A percentile compares a stretch with the other conserved stretches of the same genome.
Conservation (phyloP, 35 echinoderm and acorn worm genomes). For the Heliocidaris tuberculata region DNA sequence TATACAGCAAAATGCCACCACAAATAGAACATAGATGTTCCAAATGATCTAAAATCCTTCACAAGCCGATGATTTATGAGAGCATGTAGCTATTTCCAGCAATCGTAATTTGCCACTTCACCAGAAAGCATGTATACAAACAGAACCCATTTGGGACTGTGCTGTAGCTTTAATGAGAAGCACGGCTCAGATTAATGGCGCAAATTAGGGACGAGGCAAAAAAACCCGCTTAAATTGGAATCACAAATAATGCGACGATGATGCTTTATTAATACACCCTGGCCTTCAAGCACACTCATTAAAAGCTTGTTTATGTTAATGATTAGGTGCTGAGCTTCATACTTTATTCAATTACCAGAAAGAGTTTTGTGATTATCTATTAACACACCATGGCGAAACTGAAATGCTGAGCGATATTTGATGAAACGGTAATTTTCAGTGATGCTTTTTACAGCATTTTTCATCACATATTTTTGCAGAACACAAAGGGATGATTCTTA, state of each 20-base stretch:
- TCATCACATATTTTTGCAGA: background rate
- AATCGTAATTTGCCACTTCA: background rate
- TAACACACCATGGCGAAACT: background rate
- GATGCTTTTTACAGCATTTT: background rate
- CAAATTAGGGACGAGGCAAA: background rate
- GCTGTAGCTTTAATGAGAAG: background rate
- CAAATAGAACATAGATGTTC: background rate
- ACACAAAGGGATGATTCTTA: background rate
- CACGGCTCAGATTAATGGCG: background rate
- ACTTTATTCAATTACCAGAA: background rate
- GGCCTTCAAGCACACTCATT: background rate
- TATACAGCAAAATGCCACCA: background rate
- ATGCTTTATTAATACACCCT: background rate
- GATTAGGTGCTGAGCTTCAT: background rate
- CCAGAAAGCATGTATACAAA: background rate
- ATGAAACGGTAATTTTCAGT: background rate
- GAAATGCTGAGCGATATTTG: background rate
- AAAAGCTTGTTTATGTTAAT: conserved; percentile 9
- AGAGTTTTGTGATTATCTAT: background rate
- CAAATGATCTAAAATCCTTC: background rate
- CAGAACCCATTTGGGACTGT: background rate
- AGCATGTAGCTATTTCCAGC: background rate
- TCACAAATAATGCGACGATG: conserved; percentile 1
- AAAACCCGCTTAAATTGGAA: background rate
- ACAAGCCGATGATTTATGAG: background rate